Evolutionary conservation across 2,888 invertebrate species (phyloP).

Genomic region (Synergus gifuensis): DNA sequence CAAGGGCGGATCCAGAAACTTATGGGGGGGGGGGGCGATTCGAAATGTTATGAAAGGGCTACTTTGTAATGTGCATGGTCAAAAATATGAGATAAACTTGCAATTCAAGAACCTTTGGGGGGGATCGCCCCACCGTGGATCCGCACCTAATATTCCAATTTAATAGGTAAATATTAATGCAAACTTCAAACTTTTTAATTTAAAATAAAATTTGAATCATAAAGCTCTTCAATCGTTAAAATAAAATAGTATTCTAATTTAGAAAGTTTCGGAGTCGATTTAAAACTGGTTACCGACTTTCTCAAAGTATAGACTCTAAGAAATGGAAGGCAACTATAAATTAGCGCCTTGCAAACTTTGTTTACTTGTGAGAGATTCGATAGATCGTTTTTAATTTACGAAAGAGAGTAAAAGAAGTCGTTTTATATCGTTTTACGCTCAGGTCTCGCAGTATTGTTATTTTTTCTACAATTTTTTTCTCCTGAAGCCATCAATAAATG

Average conservation of each 20-base stretch:
- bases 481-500: conserved; percentile 25
- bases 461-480: not conserved
- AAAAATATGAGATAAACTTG: too few species aligned
- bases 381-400: not conserved
- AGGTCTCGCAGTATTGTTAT: conserved; percentile 22
- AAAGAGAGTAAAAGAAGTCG: not conserved
- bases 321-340: not conserved
- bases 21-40: too few species aligned
- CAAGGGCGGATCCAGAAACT: too few species aligned
- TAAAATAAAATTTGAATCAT: not conserved
- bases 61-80: too few species aligned
- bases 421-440: not conserved
- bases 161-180: not conserved
- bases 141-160: not conserved
- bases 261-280: not conserved
- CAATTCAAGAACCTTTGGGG: too few species aligned
- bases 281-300: not conserved
- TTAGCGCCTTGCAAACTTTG: not conserved
- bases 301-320: not conserved
- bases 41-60: too few species aligned
- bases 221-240: not conserved
- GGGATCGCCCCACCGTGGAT: too few species aligned
- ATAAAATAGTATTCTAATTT: not conserved
- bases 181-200: not conserved
- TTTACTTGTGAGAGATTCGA: not conserved